Percentiles rank a stretch among this genome's conserved stretches.
phyloP scores from a whole-genome alignment of 2,888 invertebrate genomes.

The Sarcophaga rosellei region DNA sequence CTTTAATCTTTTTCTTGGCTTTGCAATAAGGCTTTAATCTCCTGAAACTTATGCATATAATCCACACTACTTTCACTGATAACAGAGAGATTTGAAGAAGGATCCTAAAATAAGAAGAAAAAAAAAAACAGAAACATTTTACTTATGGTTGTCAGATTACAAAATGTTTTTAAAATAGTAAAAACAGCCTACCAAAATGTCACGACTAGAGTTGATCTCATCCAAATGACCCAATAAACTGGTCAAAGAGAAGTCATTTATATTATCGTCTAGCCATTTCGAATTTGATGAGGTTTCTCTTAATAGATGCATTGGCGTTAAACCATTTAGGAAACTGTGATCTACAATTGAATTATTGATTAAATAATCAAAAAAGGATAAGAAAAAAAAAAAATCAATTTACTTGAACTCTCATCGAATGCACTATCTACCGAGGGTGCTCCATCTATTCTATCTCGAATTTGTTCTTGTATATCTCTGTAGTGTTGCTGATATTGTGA shows the following conservation, averaged over 20 bases:
- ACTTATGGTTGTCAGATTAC: not conserved
- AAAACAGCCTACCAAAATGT: constrained; percentile 75
- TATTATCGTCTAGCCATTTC: constrained; percentile 83
- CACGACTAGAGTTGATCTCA: constrained; percentile 81
- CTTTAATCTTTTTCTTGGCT: constrained; percentile 80
- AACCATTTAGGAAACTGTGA: constrained; percentile 71
- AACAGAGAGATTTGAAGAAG: constrained; percentile 90
- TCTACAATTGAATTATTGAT: constrained; percentile 59
- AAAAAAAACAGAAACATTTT: not conserved
- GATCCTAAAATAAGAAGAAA: constrained; percentile 85
- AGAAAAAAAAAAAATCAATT: constrained; percentile 43
- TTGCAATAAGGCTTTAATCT: constrained; percentile 87
- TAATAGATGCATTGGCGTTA: constrained; percentile 86
- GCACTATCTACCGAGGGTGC: constrained; percentile 68
- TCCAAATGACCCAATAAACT: constrained; percentile 92
- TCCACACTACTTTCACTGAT: constrained; percentile 95
- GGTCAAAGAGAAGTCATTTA: constrained; percentile 92
- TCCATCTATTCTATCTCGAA: constrained; percentile 40
- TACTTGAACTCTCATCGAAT: constrained; percentile 76
- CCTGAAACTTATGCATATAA: constrained; percentile 95
- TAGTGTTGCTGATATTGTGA: constrained; percentile 34
- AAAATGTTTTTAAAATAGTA: not conserved
- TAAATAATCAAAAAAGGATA: not conserved
- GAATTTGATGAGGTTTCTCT: constrained; percentile 82
- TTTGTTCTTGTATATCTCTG: constrained; percentile 28